Evolutionary conservation across 1,140 invertebrate species (phyloP).

Genomic region (Lutraria rhynchaena): DNA sequence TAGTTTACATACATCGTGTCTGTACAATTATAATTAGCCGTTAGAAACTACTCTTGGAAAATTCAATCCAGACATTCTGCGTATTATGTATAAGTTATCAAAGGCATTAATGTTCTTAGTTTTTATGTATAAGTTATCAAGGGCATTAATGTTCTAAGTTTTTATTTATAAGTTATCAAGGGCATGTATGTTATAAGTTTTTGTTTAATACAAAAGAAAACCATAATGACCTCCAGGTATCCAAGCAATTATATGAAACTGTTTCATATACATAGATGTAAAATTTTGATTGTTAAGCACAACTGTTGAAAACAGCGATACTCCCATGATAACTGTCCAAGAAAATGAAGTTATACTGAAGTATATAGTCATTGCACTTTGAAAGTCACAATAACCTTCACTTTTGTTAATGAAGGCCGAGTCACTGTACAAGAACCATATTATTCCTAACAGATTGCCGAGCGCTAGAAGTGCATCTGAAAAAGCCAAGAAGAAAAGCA

Average conservation of each 20-base stretch:
- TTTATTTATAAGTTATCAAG: no score
- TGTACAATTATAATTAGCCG: no score
- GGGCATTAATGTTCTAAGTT: no score
- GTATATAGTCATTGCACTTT: constrained; percentile 57
- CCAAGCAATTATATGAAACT: constrained; percentile 51
- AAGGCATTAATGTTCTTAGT: no score
- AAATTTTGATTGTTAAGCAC: constrained; percentile 33
- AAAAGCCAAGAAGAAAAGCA: constrained; percentile 45
- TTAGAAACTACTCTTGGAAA: no score
- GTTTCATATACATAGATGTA: constrained; percentile 50
- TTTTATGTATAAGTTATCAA: no score
- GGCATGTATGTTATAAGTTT: no score
- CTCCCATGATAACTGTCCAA: constrained; percentile 55
- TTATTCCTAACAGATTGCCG: constrained; percentile 52
- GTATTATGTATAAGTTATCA: no score
- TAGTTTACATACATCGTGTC: no score
- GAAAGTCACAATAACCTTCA: constrained; percentile 53
- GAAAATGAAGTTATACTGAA: constrained; percentile 50
- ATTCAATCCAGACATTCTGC: no score
- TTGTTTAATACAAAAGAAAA: no score
- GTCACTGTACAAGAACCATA: constrained; percentile 52
- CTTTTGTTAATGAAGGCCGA: constrained; percentile 45
- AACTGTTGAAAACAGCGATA: constrained; percentile 29
- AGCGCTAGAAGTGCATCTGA: constrained; percentile 51
- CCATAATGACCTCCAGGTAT: constrained; percentile 34